phyloP scores from a whole-genome alignment of 2,797 vertebrate genomes.

The Simalia tracyae region DNA sequence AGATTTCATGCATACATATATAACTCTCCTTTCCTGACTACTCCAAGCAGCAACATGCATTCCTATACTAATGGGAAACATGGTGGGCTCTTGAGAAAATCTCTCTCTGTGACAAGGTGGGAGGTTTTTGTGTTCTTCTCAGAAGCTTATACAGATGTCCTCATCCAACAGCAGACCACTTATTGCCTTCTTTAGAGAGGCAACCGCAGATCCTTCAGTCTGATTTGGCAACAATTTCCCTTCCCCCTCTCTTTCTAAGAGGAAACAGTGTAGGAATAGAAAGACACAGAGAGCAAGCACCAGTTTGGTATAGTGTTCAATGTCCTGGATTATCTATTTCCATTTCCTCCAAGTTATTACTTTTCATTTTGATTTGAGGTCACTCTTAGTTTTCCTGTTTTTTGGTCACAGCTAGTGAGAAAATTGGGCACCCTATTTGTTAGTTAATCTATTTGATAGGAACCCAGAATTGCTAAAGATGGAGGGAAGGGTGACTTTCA shows the following conservation, averaged over 20 bases:
- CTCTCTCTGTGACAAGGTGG: too few relatives aligned
- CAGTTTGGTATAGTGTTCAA: too few relatives aligned
- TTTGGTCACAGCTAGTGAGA: neutral
- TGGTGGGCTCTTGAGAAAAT: neutral
- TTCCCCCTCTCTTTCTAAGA: neutral
- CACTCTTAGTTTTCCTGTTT: too few relatives aligned
- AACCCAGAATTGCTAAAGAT: neutral
- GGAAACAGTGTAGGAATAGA: neutral
- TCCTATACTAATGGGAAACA: neutral
- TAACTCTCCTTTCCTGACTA: neutral
- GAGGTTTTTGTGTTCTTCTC: too few relatives aligned
- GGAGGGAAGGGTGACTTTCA: neutral
- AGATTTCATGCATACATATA: neutral
- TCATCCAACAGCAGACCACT: too few relatives aligned
- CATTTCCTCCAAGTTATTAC: too few relatives aligned
- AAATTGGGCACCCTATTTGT: neutral
- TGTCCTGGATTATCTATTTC: too few relatives aligned
- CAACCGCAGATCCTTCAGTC: neutral
- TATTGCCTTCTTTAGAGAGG: too few relatives aligned
- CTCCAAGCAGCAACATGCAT: neutral
- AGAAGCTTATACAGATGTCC: too few relatives aligned
- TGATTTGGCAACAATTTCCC: neutral
- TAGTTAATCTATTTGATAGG: neutral
- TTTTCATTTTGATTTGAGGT: too few relatives aligned
- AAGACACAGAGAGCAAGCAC: too few relatives aligned